Conservation (phyloP, 2,888 invertebrate genomes). For the Allolobophora icterica region DNA sequence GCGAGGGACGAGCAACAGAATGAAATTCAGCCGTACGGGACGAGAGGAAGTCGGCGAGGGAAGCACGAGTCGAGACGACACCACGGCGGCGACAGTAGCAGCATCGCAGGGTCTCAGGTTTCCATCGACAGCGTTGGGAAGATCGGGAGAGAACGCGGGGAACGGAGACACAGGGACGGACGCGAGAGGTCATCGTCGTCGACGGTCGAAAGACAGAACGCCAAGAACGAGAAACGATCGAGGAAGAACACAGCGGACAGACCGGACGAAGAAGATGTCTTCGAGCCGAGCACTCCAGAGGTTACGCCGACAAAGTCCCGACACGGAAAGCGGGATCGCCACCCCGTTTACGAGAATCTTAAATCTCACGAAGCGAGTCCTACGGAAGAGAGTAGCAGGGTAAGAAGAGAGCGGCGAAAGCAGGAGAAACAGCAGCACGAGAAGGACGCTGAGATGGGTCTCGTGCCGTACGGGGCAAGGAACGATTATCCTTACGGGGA, state of each 20-base stretch:
- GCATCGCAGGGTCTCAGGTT: not conserved
- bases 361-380: not conserved
- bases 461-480: not conserved
- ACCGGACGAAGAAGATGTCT: not conserved
- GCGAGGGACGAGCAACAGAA: constrained; percentile 31
- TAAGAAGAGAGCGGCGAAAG: not conserved
- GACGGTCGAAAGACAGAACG: constrained; percentile 13
- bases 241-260: not conserved
- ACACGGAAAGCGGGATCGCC: not conserved
- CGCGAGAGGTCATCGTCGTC: not conserved
- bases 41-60: not conserved
- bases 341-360: constrained; percentile 22
- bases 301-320: not conserved
- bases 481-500: not conserved
- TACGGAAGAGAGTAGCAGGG: not conserved
- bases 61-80: not conserved
- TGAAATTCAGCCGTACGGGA: constrained; percentile 35
- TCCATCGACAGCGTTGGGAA: constrained; percentile 1
- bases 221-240: constrained; percentile 25
- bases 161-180: too few relatives aligned
- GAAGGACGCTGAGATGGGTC: not conserved
- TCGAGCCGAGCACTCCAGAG: not conserved
- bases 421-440: not conserved
- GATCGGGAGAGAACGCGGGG: not conserved
- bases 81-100: not conserved